Base-by-base conservation (phyloP, 2,797 vertebrate genomes). In the Pseudochromis fuscus region DNA sequence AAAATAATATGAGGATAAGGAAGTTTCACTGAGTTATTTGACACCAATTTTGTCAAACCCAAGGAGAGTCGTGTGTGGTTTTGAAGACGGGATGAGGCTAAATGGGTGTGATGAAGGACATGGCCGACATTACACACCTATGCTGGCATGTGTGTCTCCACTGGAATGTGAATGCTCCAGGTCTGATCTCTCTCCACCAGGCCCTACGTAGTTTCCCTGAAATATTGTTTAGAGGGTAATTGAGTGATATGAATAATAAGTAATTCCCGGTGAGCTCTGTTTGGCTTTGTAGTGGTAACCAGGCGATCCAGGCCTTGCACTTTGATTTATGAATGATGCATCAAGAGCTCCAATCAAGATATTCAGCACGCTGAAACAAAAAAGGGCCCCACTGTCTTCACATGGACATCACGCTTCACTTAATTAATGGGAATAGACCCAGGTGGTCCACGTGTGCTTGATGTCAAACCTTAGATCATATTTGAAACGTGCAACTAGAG, bases 281-380 rank as follows among this genome's bases (percentile, higher is more conserved):
- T 84, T 63, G 67, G 69, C 81, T 88, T 91, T 87, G 80, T 83
- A 87, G 82, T 84, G 79, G 52, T 85, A 88, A 87, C 72, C 58
- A 82, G 81, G 66, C 52, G 24, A 58, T 61, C 58, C 53, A 51
- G 70, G 68, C 72, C 72, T 70, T 69, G 64, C 76, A 67, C 81
- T 83, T 79, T 72, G 71, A 88, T 86, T 62, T 60, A 79, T 88
- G 66, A 92, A 87, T 88, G 83, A 91, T 89, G 87, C 84, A 86
- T 88, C 75, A 67, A 78, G 67, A 84, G 59, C 71, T 55, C 75
- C 72, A 79, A 89, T 85, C 60, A 77, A 76, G 77, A 72, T 68
- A 56, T 73, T 79, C 67, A 49, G 62, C 2, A 15, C 2, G 12
- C 40, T 57, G 63, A 84, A 85, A 88, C 65, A 77, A 78, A 87